A percentile compares a stretch with the other conserved stretches of the same genome.
These are phyloP conservation scores for Falco peregrinus DNA, from an alignment of 2,797 vertebrate species.

Conservation along the genomic window DNA sequence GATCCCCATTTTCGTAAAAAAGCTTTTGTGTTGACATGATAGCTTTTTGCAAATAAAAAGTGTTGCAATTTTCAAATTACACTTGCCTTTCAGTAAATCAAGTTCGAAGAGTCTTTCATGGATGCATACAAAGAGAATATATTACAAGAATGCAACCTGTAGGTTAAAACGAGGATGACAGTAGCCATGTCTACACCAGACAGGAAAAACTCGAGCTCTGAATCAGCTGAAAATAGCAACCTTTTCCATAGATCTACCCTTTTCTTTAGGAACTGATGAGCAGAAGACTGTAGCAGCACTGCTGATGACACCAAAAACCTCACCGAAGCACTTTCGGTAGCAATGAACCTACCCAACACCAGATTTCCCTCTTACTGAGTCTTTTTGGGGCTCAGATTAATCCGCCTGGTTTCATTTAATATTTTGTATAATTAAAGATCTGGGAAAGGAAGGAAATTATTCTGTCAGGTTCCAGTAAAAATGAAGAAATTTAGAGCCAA, in stretches of 20 bases:
- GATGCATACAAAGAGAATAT: background rate
- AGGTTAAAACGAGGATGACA: background rate
- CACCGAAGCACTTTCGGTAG: background rate
- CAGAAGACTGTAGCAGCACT: background rate
- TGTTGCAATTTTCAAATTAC: background rate
- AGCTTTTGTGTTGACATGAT: background rate
- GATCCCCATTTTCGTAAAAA: background rate
- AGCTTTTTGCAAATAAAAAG: background rate
- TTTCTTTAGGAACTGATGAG: background rate
- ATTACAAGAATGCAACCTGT: background rate
- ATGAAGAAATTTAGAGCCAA: background rate
- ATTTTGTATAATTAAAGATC: background rate
- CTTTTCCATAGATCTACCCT: background rate
- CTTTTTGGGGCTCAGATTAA: background rate
- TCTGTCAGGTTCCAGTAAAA: background rate
- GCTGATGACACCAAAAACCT: background rate
- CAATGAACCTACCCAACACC: background rate
- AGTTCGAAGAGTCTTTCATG: background rate
- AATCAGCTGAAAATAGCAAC: background rate
- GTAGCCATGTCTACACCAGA: background rate
- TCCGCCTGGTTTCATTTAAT: background rate
- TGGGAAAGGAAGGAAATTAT: background rate
- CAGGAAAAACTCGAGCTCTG: background rate
- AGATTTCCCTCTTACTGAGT: background rate
- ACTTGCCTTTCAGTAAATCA: background rate